These are phyloP conservation scores for Rhincodon typus DNA, from an alignment of 2,797 vertebrate species.

Conservation along the genomic window DNA sequence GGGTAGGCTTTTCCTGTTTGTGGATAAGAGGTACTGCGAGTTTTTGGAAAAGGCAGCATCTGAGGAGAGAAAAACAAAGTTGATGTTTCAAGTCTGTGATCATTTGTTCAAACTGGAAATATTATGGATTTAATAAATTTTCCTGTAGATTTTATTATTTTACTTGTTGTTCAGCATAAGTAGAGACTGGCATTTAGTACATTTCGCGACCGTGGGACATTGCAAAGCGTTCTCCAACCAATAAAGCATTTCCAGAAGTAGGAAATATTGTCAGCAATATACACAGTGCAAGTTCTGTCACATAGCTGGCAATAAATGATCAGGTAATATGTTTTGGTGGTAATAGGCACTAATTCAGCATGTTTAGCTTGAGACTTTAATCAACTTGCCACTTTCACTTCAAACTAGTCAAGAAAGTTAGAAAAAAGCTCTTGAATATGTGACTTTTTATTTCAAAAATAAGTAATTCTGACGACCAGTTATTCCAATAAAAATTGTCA, in stretches of 20 bases:
- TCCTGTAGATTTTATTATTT: not conserved
- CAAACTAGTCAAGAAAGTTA: not conserved
- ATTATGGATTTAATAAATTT: not conserved
- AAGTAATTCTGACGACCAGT: not conserved
- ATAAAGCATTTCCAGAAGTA: not conserved
- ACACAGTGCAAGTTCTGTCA: not conserved
- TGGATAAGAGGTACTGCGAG: too few species aligned
- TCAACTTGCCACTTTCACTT: not conserved
- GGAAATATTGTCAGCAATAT: not conserved
- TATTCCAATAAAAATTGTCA: not conserved
- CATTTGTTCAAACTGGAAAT: not conserved
- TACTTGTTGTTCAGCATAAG: not conserved
- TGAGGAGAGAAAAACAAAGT: not conserved
- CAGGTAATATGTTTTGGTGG: not conserved
- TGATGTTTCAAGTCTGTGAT: not conserved
- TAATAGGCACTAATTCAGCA: not conserved
- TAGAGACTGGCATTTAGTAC: not conserved
- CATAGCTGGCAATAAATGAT: not conserved
- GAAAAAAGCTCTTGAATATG: not conserved
- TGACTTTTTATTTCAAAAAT: not conserved
- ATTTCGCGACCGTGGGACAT: not conserved
- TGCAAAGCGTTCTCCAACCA: too few species aligned
- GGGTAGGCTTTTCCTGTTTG: not conserved
- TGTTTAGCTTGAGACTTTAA: not conserved
- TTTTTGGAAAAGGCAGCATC: not conserved